Percentiles rank a stretch among this genome's conserved stretches.
phyloP scores from a whole-genome alignment of 2,113 vertebrate genomes.

The cat (Felis catus) region DNA sequence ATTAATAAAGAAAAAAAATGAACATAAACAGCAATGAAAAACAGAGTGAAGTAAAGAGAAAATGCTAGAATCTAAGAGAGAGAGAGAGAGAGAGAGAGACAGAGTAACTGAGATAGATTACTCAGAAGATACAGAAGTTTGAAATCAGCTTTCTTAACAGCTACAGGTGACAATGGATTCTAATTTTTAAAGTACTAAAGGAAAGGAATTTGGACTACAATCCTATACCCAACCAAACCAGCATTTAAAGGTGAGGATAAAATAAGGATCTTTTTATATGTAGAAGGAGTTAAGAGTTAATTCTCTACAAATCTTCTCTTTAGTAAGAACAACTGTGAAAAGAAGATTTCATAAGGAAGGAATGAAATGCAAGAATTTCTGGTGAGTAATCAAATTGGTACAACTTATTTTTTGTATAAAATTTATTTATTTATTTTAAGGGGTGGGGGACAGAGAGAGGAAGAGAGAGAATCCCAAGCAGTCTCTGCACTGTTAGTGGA shows the following conservation, averaged over 20 bases:
- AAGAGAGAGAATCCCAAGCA: too few species aligned
- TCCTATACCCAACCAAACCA: background rate
- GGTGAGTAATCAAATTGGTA: background rate
- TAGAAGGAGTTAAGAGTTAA: background rate
- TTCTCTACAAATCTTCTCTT: background rate
- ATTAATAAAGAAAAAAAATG: background rate
- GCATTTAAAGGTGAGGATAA: background rate
- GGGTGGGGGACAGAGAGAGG: too few species aligned
- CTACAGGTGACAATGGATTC: background rate
- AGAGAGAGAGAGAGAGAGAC: background rate
- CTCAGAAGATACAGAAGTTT: background rate
- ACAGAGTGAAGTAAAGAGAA: background rate
- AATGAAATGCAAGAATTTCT: background rate
- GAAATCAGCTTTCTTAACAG: background rate
- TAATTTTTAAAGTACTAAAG: background rate
- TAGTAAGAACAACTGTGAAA: background rate
- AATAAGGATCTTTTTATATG: background rate
- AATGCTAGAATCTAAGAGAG: background rate
- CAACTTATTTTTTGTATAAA: background rate
- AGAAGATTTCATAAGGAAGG: background rate
- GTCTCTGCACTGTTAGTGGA: too few species aligned
- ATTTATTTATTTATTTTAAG: too few species aligned
- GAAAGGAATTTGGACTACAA: background rate
- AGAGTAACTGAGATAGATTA: background rate
- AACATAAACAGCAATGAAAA: background rate